phyloP scores from a whole-genome alignment of 2,113 vertebrate species.

The Antennarius striatus region DNA sequence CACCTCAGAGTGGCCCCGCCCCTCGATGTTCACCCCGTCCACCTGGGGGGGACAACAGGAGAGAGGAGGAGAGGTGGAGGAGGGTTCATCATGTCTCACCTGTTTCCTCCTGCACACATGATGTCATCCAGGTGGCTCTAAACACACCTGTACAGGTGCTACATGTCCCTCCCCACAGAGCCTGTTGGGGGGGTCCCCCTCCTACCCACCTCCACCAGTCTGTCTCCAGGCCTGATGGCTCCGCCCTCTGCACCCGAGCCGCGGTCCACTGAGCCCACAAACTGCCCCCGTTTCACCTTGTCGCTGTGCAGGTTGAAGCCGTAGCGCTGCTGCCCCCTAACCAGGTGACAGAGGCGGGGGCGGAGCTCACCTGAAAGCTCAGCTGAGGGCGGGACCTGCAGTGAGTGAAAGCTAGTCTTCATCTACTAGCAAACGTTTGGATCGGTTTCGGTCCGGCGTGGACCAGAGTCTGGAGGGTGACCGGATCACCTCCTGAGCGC shows the following conservation, averaged over 20 bases:
- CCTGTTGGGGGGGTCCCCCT: too few species aligned
- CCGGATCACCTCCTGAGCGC: too few species aligned
- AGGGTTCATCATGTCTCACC: background rate
- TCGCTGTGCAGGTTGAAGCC: constrained; percentile 96
- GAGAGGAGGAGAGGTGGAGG: background rate
- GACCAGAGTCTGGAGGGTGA: too few species aligned
- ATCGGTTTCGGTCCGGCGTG: too few species aligned
- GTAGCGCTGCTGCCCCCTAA: constrained; percentile 85
- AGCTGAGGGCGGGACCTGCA: constrained; percentile 68
- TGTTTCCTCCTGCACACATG: constrained; percentile 2
- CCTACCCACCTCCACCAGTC: constrained; percentile 84
- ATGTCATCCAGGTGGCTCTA: too few species aligned
- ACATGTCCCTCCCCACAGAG: too few species aligned
- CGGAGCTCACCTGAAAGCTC: constrained; percentile 78
- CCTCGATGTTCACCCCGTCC: constrained; percentile 85
- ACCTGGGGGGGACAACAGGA: constrained; percentile 78
- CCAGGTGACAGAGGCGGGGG: constrained; percentile 88
- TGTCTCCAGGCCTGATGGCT: constrained; percentile 86
- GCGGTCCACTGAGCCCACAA: constrained; percentile 89
- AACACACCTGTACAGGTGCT: too few species aligned
- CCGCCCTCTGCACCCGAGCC: constrained; percentile 84
- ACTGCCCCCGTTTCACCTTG: constrained; percentile 87
- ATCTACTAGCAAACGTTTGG: too few species aligned
- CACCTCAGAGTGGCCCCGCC: constrained; percentile 88
- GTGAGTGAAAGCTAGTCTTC: too few species aligned